Conservation (phyloP, 2,113 vertebrate species). For the Cinclus cinclus region DNA sequence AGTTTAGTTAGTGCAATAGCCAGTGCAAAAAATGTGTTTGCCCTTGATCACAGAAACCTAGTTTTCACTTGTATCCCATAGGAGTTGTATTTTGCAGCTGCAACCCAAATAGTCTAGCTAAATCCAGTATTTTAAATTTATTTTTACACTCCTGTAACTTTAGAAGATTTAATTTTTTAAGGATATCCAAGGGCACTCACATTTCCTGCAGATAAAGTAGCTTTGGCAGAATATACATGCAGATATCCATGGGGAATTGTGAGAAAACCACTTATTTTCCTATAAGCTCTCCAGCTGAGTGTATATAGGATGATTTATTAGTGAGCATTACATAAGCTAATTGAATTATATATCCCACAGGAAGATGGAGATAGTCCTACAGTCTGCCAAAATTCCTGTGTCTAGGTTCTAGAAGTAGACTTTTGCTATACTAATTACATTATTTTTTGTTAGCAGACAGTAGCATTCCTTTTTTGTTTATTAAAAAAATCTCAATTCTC, state of each 20-base stretch:
- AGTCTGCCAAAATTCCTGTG: conserved; percentile 65
- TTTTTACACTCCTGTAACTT: background rate
- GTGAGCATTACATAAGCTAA: conserved; percentile 70
- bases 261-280: conserved; percentile 41
- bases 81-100: background rate
- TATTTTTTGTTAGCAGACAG: conserved; percentile 25
- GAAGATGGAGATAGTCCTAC: conserved; percentile 41
- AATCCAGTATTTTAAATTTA: conserved; percentile 7
- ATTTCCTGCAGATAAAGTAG: conserved; percentile 24
- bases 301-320: conserved; percentile 70
- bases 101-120: background rate
- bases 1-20: background rate
- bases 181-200: conserved; percentile 22
- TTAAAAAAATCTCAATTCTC: background rate
- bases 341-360: conserved; percentile 73
- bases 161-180: conserved; percentile 24
- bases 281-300: background rate
- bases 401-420: conserved; percentile 57
- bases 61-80: background rate
- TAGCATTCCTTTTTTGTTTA: background rate
- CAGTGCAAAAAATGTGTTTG: background rate
- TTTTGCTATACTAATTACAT: conserved; percentile 60
- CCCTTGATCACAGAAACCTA: background rate
- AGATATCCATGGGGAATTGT: conserved; percentile 28
- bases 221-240: conserved; percentile 56